phyloP scores from a whole-genome alignment of 2,113 vertebrate species.

The Pyxicephalus adspersus region DNA sequence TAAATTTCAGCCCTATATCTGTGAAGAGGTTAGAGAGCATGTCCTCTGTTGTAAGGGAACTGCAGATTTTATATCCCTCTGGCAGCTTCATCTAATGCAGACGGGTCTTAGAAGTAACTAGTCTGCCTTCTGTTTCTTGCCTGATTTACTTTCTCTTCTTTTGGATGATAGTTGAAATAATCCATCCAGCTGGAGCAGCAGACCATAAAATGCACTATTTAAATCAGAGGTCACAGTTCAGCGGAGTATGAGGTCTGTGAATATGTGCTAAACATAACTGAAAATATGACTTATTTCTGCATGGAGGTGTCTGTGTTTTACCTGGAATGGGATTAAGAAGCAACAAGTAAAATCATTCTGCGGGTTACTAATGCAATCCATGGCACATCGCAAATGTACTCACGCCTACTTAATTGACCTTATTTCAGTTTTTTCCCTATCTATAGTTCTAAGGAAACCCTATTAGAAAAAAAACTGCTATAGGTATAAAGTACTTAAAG shows the following conservation, averaged over 20 bases:
- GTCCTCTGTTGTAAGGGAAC: constrained; percentile 1
- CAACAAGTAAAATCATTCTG: too few species aligned
- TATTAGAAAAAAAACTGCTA: too few species aligned
- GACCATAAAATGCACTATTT: constrained; percentile 30
- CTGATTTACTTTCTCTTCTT: constrained; percentile 18
- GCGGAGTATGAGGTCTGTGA: constrained; percentile 27
- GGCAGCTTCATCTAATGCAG: background rate
- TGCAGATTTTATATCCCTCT: constrained; percentile 27
- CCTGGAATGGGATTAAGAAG: too few species aligned
- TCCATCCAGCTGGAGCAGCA: constrained; percentile 12
- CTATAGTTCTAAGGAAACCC: too few species aligned
- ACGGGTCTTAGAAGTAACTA: background rate
- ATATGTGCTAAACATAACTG: constrained; percentile 13
- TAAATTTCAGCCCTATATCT: constrained; percentile 20
- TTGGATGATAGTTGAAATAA: constrained; percentile 17
- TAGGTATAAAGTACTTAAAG: too few species aligned
- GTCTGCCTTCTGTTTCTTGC: constrained; percentile 39
- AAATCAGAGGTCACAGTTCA: constrained; percentile 20
- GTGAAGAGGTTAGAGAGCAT: constrained; percentile 1
- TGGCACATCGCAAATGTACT: too few species aligned
- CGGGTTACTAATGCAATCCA: too few species aligned
- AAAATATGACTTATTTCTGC: background rate
- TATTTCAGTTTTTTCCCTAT: too few species aligned
- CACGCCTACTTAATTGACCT: too few species aligned
- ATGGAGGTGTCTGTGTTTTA: too few species aligned